Evolutionary conservation across 2,113 vertebrate genomes (phyloP).

Genomic region (Egretta garzetta): DNA sequence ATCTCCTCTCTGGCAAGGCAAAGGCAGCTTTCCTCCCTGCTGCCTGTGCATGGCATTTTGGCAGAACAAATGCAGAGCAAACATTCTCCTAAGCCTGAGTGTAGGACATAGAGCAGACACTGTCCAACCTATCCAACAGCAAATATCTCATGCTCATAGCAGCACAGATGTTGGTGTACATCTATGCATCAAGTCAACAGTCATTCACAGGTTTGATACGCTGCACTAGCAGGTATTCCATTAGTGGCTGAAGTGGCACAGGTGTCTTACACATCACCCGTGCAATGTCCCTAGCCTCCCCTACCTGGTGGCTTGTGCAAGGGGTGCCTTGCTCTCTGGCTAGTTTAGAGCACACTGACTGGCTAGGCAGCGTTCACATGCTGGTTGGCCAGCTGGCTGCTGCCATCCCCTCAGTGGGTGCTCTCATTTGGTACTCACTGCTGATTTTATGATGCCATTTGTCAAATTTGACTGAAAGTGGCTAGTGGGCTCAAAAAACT

Average conservation of each 20-base stretch:
- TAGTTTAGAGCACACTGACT: neutral
- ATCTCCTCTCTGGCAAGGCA: neutral
- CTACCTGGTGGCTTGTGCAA: neutral
- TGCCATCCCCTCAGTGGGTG: neutral
- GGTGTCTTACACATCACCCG: neutral
- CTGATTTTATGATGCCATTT: neutral
- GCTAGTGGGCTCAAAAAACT: neutral
- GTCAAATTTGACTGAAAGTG: constrained; percentile 35
- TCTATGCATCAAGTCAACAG: neutral
- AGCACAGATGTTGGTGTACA: neutral
- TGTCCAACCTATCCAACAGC: neutral
- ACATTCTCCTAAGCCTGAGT: neutral
- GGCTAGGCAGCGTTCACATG: neutral
- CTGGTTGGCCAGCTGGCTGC: neutral
- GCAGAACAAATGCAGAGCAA: neutral
- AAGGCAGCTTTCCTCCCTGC: neutral
- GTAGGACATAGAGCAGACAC: neutral
- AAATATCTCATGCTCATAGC: neutral
- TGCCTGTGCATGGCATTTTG: neutral
- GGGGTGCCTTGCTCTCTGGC: neutral
- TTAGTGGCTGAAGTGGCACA: neutral
- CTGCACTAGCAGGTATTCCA: neutral
- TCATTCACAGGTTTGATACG: neutral
- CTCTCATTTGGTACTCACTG: neutral
- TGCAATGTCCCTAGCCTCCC: neutral